Evolutionary conservation across 1,140 invertebrate species (phyloP).

Genomic region (Sycophaga agraensis): DNA sequence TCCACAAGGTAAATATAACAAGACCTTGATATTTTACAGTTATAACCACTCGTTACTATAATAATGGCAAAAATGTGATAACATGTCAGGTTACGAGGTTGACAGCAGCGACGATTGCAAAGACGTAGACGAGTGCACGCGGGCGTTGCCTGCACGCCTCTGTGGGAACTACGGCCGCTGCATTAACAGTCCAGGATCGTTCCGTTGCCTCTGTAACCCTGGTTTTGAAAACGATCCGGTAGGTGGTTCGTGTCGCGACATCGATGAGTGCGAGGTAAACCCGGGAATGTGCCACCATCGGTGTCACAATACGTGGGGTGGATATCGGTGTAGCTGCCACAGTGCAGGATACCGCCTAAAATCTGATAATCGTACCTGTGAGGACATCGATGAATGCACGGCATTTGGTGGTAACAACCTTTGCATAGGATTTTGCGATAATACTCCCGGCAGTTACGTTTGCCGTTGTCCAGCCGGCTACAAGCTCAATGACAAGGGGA

Average conservation of each 20-base stretch:
- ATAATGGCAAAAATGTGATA: too few species aligned
- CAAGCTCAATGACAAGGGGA: slow-evolving; percentile 66
- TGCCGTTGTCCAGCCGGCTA: slow-evolving; percentile 89
- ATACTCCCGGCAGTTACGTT: slow-evolving; percentile 81
- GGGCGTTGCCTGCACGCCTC: slow-evolving; percentile 45
- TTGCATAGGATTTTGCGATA: slow-evolving; percentile 85
- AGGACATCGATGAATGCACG: slow-evolving; percentile 86
- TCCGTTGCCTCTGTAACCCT: slow-evolving; percentile 62
- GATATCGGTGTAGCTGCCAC: slow-evolving; percentile 80
- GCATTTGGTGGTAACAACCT: slow-evolving; percentile 69
- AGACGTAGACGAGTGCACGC: slow-evolving; percentile 68
- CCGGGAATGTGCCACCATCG: slow-evolving; percentile 76
- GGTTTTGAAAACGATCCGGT: slow-evolving; percentile 69
- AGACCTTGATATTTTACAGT: too few species aligned
- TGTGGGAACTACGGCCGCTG: slow-evolving; percentile 54
- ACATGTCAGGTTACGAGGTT: slow-evolving; percentile 41
- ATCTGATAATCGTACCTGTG: slow-evolving; percentile 75
- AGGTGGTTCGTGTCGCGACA: slow-evolving; percentile 64
- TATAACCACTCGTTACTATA: too few species aligned
- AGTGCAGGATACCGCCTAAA: slow-evolving; percentile 71
- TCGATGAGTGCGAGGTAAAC: slow-evolving; percentile 66
- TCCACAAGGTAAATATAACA: slow-evolving; percentile 56
- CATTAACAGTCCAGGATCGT: slow-evolving; percentile 65
- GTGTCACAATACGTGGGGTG: slow-evolving; percentile 84
- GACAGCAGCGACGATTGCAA: slow-evolving; percentile 51